These are phyloP conservation scores for Struthidea cinerea DNA, from an alignment of 2,113 vertebrate species.

Conservation along the genomic window DNA sequence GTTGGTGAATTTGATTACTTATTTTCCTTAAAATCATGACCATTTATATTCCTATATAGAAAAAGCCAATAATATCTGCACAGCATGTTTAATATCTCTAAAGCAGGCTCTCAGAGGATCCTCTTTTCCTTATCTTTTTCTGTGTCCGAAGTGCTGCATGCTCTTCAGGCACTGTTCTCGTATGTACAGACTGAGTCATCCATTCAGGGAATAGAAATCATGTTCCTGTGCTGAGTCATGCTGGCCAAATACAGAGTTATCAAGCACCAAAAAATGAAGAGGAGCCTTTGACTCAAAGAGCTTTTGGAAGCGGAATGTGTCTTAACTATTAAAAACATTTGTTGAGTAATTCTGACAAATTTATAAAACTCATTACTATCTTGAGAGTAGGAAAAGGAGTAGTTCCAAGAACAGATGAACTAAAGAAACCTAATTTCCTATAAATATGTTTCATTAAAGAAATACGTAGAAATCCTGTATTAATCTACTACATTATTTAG, in stretches of 20 bases:
- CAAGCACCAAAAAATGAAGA: neutral
- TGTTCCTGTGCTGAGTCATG: neutral
- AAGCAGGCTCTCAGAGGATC: neutral
- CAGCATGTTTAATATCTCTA: neutral
- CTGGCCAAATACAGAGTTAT: neutral
- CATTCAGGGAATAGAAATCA: neutral
- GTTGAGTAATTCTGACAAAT: neutral
- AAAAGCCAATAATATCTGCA: neutral
- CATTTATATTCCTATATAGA: neutral
- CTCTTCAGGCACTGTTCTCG: neutral
- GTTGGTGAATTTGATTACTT: neutral
- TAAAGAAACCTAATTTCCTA: neutral
- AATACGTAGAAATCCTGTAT: neutral
- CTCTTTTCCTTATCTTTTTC: neutral
- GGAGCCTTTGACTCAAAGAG: neutral
- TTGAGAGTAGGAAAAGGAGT: neutral
- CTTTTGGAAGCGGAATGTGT: neutral
- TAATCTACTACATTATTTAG: neutral
- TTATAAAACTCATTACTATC: neutral
- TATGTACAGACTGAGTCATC: neutral
- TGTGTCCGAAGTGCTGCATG: fast-evolving
- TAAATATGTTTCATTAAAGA: neutral
- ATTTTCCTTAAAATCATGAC: neutral
- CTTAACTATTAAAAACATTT: neutral
- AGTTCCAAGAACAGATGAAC: neutral